Conservation (phyloP, 2,888 invertebrate species). For the Plusia festucae region DNA sequence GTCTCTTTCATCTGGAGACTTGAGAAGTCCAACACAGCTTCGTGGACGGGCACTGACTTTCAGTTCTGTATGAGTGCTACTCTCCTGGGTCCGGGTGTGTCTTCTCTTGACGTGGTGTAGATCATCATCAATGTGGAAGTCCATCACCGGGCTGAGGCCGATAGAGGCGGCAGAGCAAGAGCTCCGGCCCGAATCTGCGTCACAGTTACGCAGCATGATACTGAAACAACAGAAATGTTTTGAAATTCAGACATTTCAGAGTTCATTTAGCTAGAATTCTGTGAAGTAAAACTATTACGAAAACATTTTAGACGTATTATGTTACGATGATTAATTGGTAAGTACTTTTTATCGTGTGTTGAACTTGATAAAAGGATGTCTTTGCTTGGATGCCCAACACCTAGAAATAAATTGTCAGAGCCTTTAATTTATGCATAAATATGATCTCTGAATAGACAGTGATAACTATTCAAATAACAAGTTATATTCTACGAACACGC, state of each 20-base stretch:
- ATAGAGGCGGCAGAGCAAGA: slow-evolving; percentile 85
- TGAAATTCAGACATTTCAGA: slow-evolving; percentile 13
- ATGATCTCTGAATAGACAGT: slow-evolving; percentile 60
- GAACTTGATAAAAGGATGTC: too few species aligned
- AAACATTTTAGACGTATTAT: not conserved
- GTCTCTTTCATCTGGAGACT: slow-evolving; percentile 86
- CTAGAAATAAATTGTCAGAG: not conserved
- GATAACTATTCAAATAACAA: slow-evolving; percentile 59
- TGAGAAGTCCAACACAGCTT: slow-evolving; percentile 75
- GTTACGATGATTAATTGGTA: not conserved
- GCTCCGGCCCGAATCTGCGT: slow-evolving; percentile 86
- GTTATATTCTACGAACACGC: slow-evolving; percentile 25
- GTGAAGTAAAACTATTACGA: not conserved
- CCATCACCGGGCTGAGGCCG: slow-evolving; percentile 77
- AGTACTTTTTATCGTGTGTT: too few species aligned
- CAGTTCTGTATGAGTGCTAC: slow-evolving; percentile 87
- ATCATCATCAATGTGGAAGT: slow-evolving; percentile 65
- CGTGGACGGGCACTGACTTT: slow-evolving; percentile 82
- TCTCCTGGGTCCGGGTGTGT: slow-evolving; percentile 75
- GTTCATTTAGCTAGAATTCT: not conserved
- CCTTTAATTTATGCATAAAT: slow-evolving; percentile 23
- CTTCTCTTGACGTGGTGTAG: slow-evolving; percentile 59
- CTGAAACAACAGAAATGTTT: slow-evolving; percentile 64
- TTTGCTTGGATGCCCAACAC: not conserved
- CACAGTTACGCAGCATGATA: slow-evolving; percentile 79